These are phyloP conservation scores for Microchirus variegatus DNA, from an alignment of 2,797 vertebrate genomes.

Conservation along the genomic window DNA sequence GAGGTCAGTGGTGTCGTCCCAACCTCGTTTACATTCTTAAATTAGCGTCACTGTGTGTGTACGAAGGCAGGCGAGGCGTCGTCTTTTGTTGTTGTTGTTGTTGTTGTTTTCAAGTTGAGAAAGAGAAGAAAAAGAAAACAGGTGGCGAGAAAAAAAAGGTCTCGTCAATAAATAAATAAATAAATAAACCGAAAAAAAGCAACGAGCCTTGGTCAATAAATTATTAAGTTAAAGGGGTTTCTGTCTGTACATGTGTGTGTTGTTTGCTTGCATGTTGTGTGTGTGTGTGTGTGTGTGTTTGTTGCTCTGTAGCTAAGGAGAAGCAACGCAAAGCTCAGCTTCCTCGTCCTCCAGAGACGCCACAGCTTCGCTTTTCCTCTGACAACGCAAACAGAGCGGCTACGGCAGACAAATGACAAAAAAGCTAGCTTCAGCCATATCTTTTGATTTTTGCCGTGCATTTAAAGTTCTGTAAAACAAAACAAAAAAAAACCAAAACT, in stretches of 20 bases:
- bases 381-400: background rate
- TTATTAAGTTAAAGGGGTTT: constrained; percentile 78
- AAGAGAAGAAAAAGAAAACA: constrained; percentile 45
- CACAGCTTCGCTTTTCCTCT: background rate
- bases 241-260: constrained; percentile 68
- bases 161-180: constrained; percentile 77
- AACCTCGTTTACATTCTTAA: constrained; percentile 76
- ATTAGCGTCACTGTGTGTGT: constrained; percentile 80
- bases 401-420: background rate
- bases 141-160: constrained; percentile 41
- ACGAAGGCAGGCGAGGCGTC: constrained; percentile 81
- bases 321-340: constrained; percentile 32
- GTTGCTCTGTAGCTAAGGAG: constrained; percentile 46
- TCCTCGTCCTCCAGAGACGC: constrained; percentile 31
- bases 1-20: constrained; percentile 61
- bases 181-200: constrained; percentile 72
- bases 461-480: background rate
- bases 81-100: constrained; percentile 29
- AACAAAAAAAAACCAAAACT: too few species aligned
- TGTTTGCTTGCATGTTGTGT: background rate
- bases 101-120: constrained; percentile 16
- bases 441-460: background rate
- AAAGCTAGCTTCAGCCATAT: too few species aligned
- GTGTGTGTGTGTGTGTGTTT: constrained; percentile 27
- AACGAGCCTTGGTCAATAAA: constrained; percentile 61